These are phyloP conservation scores for Nomia melanderi DNA, from an alignment of 1,140 invertebrate species.

Conservation along the genomic window DNA sequence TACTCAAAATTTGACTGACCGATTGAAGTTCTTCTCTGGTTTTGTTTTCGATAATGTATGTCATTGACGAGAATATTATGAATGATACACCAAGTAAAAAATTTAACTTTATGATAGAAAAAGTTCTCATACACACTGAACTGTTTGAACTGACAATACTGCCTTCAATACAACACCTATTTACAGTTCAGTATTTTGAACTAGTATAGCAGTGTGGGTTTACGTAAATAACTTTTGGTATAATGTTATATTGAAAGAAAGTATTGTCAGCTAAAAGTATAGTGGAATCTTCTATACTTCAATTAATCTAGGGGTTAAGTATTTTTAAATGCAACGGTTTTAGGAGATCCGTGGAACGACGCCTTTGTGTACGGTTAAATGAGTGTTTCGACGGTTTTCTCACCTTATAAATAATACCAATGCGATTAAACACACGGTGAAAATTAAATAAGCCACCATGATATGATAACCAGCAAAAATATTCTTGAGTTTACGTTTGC, in stretches of 20 bases:
- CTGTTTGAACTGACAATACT: too few species aligned
- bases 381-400: neutral
- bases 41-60: too few species aligned
- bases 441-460: constrained; percentile 9
- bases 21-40: neutral
- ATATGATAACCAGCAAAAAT: constrained; percentile 1
- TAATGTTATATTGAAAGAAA: too few species aligned
- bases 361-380: neutral
- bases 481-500: constrained; percentile 1
- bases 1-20: neutral
- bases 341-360: neutral
- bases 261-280: too few species aligned
- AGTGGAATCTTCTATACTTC: too few species aligned
- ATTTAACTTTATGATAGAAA: too few species aligned
- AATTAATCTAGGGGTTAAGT: neutral
- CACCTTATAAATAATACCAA: constrained; percentile 21
- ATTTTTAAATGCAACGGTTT: neutral
- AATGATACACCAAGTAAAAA: too few species aligned
- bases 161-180: too few species aligned
- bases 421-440: neutral
- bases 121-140: too few species aligned
- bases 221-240: too few species aligned
- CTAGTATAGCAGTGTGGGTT: too few species aligned
- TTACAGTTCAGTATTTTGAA: too few species aligned
- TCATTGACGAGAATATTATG: neutral